A percentile compares a stretch with the other conserved stretches of the same genome.
Evolutionary conservation across 2,113 vertebrate genomes (phyloP).

Genomic region (Pipa parva): DNA sequence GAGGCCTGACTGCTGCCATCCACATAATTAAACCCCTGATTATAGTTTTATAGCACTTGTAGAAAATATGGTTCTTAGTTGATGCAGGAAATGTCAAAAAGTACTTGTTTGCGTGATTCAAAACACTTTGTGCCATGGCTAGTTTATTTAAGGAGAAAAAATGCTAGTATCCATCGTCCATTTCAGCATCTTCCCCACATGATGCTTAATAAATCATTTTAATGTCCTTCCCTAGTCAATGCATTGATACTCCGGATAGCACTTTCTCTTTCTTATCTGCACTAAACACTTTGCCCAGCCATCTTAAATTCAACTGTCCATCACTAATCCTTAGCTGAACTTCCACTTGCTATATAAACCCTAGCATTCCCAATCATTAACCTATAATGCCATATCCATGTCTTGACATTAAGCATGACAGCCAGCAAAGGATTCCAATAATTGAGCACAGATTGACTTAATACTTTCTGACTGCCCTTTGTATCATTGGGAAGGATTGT

Average conservation of each 20-base stretch:
- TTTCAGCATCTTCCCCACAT: background rate
- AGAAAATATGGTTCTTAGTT: background rate
- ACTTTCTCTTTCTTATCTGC: slow-evolving; percentile 32
- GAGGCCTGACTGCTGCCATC: too few relatives aligned
- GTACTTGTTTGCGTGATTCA: background rate
- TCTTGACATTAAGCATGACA: background rate
- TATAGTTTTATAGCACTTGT: background rate
- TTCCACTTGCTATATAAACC: background rate
- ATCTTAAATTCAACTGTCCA: slow-evolving; percentile 33
- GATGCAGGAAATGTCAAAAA: background rate
- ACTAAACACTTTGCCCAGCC: slow-evolving; percentile 32
- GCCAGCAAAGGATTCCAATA: too few relatives aligned
- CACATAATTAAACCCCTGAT: background rate
- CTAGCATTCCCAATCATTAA: background rate
- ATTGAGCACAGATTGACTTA: too few relatives aligned
- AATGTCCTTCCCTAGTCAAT: background rate
- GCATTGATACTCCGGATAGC: slow-evolving; percentile 13
- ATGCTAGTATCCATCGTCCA: background rate
- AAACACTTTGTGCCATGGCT: background rate
- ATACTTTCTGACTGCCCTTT: too few relatives aligned
- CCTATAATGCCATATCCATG: background rate
- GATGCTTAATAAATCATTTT: background rate
- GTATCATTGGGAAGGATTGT: too few relatives aligned
- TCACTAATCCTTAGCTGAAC: slow-evolving; percentile 18
- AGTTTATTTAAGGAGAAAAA: background rate